Percentiles rank a stretch among this genome's conserved stretches.
Conservation (phyloP, 2,797 vertebrate species). For the Xiphorhynchus erythropygius region DNA sequence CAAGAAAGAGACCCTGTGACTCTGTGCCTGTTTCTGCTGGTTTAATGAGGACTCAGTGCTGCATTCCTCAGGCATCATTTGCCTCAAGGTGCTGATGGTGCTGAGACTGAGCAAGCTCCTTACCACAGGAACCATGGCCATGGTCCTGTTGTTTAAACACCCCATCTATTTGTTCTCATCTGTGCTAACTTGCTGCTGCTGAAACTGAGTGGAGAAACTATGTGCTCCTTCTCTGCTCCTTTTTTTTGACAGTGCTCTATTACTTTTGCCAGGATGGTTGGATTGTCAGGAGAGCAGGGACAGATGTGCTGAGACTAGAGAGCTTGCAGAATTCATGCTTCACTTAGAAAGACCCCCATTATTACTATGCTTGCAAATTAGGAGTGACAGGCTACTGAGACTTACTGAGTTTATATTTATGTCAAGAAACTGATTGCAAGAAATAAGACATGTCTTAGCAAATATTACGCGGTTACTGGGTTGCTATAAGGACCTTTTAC, state of each 20-base stretch:
- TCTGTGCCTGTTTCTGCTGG: background rate
- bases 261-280: slow-evolving; percentile 16
- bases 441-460: slow-evolving; percentile 9
- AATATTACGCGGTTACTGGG: background rate
- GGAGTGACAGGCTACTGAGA: slow-evolving; percentile 40
- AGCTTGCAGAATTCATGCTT: slow-evolving; percentile 47
- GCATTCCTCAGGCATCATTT: background rate
- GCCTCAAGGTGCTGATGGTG: background rate
- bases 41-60: background rate
- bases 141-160: background rate
- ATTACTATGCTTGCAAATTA: slow-evolving; percentile 62
- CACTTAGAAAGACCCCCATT: background rate
- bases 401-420: slow-evolving; percentile 47
- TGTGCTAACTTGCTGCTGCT: background rate
- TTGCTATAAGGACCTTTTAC: background rate
- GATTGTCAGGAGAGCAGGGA: slow-evolving; percentile 40
- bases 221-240: background rate
- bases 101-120: background rate
- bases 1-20: slow-evolving; percentile 26
- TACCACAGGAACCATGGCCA: background rate
- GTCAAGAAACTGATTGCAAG: slow-evolving; percentile 45
- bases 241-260: background rate
- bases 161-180: background rate
- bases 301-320: slow-evolving; percentile 48
- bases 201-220: background rate